These are phyloP conservation scores for Hylaeus anthracinus DNA, from an alignment of 1,140 invertebrate species.

Conservation along the genomic window DNA sequence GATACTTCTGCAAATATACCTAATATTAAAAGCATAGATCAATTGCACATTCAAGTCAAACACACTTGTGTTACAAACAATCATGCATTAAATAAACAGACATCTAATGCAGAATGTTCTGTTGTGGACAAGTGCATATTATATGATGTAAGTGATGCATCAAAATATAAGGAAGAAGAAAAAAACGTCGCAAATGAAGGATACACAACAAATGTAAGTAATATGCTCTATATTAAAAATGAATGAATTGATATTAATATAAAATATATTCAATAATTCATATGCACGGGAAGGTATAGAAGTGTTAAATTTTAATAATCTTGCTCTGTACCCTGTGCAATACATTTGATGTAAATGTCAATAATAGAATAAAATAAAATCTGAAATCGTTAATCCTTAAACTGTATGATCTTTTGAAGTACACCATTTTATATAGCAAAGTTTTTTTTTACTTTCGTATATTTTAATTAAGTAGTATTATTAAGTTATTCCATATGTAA, in stretches of 20 bases:
- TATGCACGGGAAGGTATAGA: background rate
- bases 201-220: background rate
- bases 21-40: background rate
- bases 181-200: background rate
- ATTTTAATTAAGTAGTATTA: background rate
- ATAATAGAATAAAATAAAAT: background rate
- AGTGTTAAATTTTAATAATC: background rate
- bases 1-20: too few species aligned
- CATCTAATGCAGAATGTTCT: background rate
- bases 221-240: slow-evolving; percentile 1
- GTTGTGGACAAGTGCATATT: background rate
- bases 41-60: background rate
- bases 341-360: background rate
- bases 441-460: background rate
- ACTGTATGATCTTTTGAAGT: background rate
- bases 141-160: background rate
- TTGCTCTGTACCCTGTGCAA: background rate
- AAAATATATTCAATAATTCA: background rate
- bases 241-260: background rate
- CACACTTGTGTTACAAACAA: background rate
- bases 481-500: background rate
- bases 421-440: background rate
- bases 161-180: background rate
- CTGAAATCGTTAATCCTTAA: background rate
- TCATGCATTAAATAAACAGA: background rate